phyloP scores from a whole-genome alignment of 2,888 invertebrate genomes.

The Fissipunctia ypsillon region DNA sequence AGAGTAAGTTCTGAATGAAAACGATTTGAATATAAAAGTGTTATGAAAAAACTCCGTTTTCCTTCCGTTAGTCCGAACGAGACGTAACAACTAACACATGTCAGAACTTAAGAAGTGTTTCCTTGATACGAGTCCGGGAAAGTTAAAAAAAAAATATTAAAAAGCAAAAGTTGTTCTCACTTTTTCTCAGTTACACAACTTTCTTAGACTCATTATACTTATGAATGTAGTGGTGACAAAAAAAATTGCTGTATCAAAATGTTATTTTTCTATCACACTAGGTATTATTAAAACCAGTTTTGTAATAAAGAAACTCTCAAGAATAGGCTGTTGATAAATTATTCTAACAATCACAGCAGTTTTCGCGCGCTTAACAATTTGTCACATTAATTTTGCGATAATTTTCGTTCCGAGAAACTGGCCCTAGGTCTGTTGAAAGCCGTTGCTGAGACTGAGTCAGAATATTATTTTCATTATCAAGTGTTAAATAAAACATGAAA shows the following conservation, averaged over 20 bases:
- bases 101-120: constrained; percentile 29
- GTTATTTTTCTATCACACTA: no score
- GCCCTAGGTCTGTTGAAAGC: no score
- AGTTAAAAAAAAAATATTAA: constrained; percentile 28
- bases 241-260: background rate
- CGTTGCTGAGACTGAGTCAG: no score
- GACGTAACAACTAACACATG: constrained; percentile 34
- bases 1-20: background rate
- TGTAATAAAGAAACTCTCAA: background rate
- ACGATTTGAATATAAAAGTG: constrained; percentile 40
- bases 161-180: constrained; percentile 23
- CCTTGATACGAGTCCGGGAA: constrained; percentile 6
- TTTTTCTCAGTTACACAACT: constrained; percentile 13
- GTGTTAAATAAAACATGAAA: background rate
- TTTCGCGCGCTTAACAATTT: no score
- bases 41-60: constrained; percentile 25
- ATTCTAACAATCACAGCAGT: no score
- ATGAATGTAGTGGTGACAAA: constrained; percentile 6
- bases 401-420: no score
- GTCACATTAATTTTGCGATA: no score
- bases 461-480: background rate
- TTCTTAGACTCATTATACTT: constrained; percentile 19
- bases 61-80: constrained; percentile 8
- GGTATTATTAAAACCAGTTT: no score
- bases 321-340: no score